Evolutionary conservation across 2,797 vertebrate species (phyloP).

Genomic region (Denticeps clupeoides): DNA sequence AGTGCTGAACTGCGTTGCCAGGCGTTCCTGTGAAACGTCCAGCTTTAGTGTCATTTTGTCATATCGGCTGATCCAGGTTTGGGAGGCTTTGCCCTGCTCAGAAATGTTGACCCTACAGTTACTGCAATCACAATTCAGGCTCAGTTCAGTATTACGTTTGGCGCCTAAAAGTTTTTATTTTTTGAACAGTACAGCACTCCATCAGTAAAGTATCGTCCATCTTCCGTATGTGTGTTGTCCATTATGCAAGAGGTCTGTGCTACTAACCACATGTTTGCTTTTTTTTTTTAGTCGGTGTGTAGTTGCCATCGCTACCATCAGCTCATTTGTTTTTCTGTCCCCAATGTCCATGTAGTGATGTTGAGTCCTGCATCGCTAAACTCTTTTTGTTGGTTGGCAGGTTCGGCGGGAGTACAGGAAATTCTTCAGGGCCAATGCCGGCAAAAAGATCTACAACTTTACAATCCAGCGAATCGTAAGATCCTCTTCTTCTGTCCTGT

Average conservation of each 20-base stretch:
- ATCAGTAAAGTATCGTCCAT: constrained; percentile 7
- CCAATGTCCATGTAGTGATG: too few species aligned
- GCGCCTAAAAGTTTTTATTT: too few species aligned
- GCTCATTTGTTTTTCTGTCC: constrained; percentile 5
- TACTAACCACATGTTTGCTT: constrained; percentile 41
- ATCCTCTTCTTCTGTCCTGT: constrained; percentile 16
- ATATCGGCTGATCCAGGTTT: too few species aligned
- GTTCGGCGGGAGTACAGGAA: constrained; percentile 95
- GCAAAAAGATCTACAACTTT: constrained; percentile 93
- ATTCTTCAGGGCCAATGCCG: constrained; percentile 94
- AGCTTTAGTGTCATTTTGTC: too few species aligned
- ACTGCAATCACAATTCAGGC: too few species aligned
- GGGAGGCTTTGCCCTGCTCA: too few species aligned
- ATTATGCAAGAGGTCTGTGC: constrained; percentile 26
- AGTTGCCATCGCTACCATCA: constrained; percentile 9
- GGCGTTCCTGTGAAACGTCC: too few species aligned
- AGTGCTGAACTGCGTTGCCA: too few species aligned
- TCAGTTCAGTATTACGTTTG: too few species aligned
- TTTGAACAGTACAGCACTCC: too few species aligned
- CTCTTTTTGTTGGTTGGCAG: constrained; percentile 41
- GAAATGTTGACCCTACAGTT: too few species aligned
- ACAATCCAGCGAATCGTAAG: constrained; percentile 92
- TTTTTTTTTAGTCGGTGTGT: constrained; percentile 19
- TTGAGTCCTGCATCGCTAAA: too few species aligned
- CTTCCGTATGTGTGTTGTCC: constrained; percentile 14